Evolutionary conservation across 2,113 vertebrate species (phyloP), one percentile per base, ranked within the genome.

Genomic region (Progne subis): DNA sequence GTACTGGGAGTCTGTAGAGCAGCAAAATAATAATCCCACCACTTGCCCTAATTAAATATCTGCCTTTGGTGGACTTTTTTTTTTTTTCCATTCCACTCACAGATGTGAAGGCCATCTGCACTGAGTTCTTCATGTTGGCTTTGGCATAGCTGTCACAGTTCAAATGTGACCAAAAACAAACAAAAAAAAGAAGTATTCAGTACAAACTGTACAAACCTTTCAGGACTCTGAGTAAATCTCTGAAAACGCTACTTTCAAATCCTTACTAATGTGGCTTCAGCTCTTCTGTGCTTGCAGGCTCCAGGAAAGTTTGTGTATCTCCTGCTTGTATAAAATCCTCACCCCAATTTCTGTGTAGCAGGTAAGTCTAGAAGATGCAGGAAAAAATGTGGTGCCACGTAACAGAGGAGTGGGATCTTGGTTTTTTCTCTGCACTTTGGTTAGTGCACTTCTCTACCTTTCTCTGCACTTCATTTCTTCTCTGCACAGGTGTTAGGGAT

Each of bases 101-200:
- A 96, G 92, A 94, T 96, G 90, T 2, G 0, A 82, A n/a, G n/a
- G 17, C 94, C 92, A 95, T 95, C 94, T 95, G 87, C 39, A 87
- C 50, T 6, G 28, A 69, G 21, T 65, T 76, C 81, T 44, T 87
- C 74, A 49, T 31, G 17, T 79, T 82, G 82, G 70, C 44, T 93
- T 94, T 95, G 85, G 91, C 82, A 61, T 56, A 69, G 31, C 61
- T 61, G 57, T 60, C 82, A 93, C 53, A 44, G 24, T 44, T 31
- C 20, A 90, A 96, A 72, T 53, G 44, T 53, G 61, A 76, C 18
- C 9, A 53, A 81, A 64, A 85, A 18, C 57, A 55, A 65, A 4
- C 29, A 31, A 53, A 55, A 65, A 37, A 37, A 37, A 37, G 9
- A 65, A 5, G 4, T 37, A 31, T 28, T 86, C 49, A 52, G 25